Base-by-base conservation (phyloP, 2,888 invertebrate genomes). In the Oscheius sp. region DNA sequence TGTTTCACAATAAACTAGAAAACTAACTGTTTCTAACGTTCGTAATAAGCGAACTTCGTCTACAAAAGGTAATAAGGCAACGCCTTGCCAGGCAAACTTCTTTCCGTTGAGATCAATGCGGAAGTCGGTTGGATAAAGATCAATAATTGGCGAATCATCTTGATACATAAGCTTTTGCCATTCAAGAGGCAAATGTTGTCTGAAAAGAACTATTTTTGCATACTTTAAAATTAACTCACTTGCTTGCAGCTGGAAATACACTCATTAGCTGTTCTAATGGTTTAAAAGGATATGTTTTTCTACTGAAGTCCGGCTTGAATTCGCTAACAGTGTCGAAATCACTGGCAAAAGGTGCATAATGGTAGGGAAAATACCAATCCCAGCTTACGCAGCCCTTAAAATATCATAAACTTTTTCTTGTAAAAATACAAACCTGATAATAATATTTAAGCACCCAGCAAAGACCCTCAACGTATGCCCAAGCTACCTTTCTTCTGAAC, bases 341-440 rank as follows among this genome's bases (percentile, higher is more conserved):
- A 0, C 96, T 96, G 3, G 98, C 98, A 89, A 98, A 98, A 6
- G 98, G 98, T 20, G 98, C 97, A 89, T 99, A 98, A 89, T 98
- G 98, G 88, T 95, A 98, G 0, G 98, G 98, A 89, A 95, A 98
- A 89, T 96, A 98, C 98, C 98, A 98, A 89, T 96, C 94, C 98
- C 98, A 99, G 20, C 94, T 95, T 37, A 95, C 93, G 89, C 97
- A 98, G 64, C 98, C 97, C 91, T 82, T 15, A 61, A 78, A 55
- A 46, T 4, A 2, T 17, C 2, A 12, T 15, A 12, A 12, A 4
- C 12, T 15, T 12, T 10, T 10, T n/a, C n/a, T n/a, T n/a, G n/a
- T n/a, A 10, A 15, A 10, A 42, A 25, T n/a, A 29, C 15, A 39
- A 20, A 79, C 81, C 71, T 97, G 97, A 89, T 98, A 98, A 89